A percentile compares a stretch with the other conserved stretches of the same genome.
Evolutionary conservation across 2,113 vertebrate species (phyloP).

Genomic region (Pithys albifrons): DNA sequence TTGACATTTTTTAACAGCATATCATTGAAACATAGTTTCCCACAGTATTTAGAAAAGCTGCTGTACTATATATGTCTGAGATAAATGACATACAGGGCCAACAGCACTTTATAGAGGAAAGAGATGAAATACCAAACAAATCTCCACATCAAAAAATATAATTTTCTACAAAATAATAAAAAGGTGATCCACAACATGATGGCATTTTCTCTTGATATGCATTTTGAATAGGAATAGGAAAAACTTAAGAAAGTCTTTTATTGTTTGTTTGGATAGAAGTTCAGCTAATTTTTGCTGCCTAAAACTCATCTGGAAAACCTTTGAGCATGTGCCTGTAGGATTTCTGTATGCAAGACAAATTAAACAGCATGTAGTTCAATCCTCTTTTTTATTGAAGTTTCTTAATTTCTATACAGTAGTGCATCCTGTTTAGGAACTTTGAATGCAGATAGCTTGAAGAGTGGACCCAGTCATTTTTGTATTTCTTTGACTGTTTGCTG

Average conservation of each 20-base stretch:
- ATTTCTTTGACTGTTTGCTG: not conserved
- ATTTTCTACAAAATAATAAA: not conserved
- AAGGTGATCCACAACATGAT: not conserved
- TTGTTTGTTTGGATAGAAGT: not conserved
- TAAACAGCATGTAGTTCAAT: not conserved
- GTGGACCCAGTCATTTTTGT: rapidly evolving
- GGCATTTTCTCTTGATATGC: not conserved
- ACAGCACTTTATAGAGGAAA: not conserved
- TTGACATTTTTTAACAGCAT: not conserved
- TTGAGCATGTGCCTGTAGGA: not conserved
- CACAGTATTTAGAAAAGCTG: not conserved
- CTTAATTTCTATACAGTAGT: not conserved
- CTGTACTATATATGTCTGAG: not conserved
- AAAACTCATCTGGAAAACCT: not conserved
- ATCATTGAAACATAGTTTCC: not conserved
- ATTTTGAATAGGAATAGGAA: not conserved
- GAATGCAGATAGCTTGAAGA: not conserved
- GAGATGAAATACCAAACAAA: not conserved
- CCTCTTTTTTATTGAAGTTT: not conserved
- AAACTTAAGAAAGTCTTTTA: not conserved
- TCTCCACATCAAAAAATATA: not conserved
- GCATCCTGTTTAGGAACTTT: not conserved
- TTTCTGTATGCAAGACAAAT: not conserved
- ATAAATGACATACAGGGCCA: not conserved
- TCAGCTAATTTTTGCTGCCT: not conserved